Base-by-base conservation (phyloP, 1,140 invertebrate species). In the Neotoxoptera formosana region DNA sequence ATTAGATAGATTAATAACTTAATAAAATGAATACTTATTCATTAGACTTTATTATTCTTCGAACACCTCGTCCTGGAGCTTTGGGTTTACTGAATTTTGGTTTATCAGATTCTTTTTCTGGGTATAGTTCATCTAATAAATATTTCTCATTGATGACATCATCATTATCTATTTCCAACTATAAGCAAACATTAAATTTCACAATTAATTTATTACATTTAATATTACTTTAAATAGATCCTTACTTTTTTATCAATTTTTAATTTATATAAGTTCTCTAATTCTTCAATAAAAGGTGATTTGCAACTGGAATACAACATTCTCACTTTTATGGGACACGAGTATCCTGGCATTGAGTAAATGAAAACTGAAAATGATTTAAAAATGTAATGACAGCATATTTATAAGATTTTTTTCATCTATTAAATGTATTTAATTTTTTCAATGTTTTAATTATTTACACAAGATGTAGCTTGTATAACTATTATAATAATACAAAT, bases 241-340 rank as follows among this genome's bases (percentile, higher is more conserved):
- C 96, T 96, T 95, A 99, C 98, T 96, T 98, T 98, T 96, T 99
- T 99, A 76, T 96, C 96, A 93, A 99, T 96, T 67, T 97, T 97
- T 93, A 98, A 95, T 47, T 96, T 97, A 87, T 96, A 94, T 47
- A 95, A 94, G 48, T 95, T 95, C 94, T 98, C 96, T 94, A 99
- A 97, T 51, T 97, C 96, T 94, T 98, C 97, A 45, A 98, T 96
- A 87, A 99, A 96, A 36, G 98, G 97, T 94, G 96, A 97, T 96
- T 99, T 99, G 95, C 98, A 99, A 94, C 98, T 99, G 2, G 99
- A 99, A 95, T 99, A 99, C 94, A 99, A 96, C 99, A 99, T 99
- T 94, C 99, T 96, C 95, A 99, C 98, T 95, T 99, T 99, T 94
- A 99, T 98, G 94, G 98, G 97, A 95, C 98, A 99, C 88, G 96